Percentiles rank a stretch among this genome's conserved stretches.
Conservation (phyloP, 2,888 invertebrate species). For the Hedychridium roseum region DNA sequence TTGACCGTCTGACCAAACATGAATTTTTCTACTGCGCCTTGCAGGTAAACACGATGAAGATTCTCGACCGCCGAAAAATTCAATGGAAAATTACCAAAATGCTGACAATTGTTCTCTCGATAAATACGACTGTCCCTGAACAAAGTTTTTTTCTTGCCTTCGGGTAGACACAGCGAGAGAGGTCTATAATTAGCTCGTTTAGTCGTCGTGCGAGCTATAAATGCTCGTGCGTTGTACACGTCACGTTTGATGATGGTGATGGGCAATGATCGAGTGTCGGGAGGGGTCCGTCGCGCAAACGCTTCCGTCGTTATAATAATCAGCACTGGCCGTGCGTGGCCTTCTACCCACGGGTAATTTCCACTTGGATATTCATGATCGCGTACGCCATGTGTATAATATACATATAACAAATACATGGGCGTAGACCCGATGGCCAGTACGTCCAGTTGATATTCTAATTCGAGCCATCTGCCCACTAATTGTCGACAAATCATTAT, state of each 20-base stretch:
- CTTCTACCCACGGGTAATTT: slow-evolving; percentile 14
- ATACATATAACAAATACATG: background rate
- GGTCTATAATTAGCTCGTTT: too few species aligned
- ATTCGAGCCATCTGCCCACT: slow-evolving; percentile 20
- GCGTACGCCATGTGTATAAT: slow-evolving; percentile 14
- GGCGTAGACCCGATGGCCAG: slow-evolving; percentile 2
- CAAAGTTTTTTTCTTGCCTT: too few species aligned
- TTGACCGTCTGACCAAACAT: too few species aligned
- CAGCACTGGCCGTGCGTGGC: slow-evolving; percentile 3
- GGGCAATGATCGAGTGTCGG: background rate
- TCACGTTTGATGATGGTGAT: background rate
- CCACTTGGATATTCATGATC: slow-evolving; percentile 20
- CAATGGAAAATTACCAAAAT: too few species aligned
- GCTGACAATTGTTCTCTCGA: too few species aligned
- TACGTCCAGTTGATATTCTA: slow-evolving; percentile 27
- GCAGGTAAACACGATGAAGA: too few species aligned
- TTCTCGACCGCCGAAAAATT: too few species aligned
- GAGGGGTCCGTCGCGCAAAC: slow-evolving; percentile 10
- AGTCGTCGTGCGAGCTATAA: too few species aligned
- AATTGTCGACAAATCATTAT: slow-evolving; percentile 21
- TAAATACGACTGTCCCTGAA: too few species aligned
- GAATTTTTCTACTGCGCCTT: too few species aligned
- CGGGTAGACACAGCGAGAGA: too few species aligned
- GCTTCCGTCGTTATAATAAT: slow-evolving; percentile 15
- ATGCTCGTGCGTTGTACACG: too few species aligned